These are phyloP conservation scores for Branchellion lobata DNA, from an alignment of 2,888 invertebrate species.

Conservation along the genomic window DNA sequence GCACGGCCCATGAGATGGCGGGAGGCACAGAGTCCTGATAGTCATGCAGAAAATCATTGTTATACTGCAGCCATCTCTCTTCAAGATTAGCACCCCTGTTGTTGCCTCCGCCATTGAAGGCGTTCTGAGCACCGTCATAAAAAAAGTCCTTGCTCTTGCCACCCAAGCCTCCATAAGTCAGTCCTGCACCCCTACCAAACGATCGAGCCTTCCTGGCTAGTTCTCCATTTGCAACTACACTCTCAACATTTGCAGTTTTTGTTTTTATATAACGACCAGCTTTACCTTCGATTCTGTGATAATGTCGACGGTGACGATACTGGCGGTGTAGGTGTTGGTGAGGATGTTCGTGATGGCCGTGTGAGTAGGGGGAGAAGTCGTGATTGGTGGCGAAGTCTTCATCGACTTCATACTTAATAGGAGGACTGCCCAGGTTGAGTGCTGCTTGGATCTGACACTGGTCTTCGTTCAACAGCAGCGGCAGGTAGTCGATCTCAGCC, in stretches of 20 bases:
- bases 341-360: not conserved
- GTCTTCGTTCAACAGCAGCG: constrained; percentile 41
- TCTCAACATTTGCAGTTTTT: too few species aligned
- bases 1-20: constrained; percentile 4
- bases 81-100: not conserved
- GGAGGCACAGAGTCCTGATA: not conserved
- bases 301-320: not conserved
- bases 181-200: too few species aligned
- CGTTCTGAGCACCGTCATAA: too few species aligned
- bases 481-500: constrained; percentile 34
- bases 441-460: constrained; percentile 44
- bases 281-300: not conserved
- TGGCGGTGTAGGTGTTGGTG: not conserved
- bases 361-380: too few species aligned
- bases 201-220: too few species aligned
- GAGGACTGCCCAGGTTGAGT: constrained; percentile 15
- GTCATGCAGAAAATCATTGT: not conserved
- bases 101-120: too few species aligned
- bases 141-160: too few species aligned
- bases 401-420: not conserved
- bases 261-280: too few species aligned
- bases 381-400: not conserved
- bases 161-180: too few species aligned
- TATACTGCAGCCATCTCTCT: not conserved
- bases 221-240: too few species aligned